Evolutionary conservation across 2,113 vertebrate genomes (phyloP).

Genomic region (Dicerorhinus sumatrensis): DNA sequence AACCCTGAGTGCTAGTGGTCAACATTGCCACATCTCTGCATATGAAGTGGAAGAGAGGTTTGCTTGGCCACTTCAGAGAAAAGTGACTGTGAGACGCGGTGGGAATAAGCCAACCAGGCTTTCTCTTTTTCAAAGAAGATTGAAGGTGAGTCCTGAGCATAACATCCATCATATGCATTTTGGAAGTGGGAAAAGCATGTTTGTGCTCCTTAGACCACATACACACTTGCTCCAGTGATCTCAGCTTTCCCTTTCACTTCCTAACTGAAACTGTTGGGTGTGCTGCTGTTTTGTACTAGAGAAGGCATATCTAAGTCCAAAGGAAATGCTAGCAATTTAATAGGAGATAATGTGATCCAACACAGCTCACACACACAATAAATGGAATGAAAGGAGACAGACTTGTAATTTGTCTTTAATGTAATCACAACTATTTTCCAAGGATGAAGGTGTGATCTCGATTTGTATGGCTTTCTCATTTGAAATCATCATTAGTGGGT

Average conservation of each 20-base stretch:
- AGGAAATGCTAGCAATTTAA: constrained; percentile 56
- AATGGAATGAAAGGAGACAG: constrained; percentile 65
- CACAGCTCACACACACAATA: constrained; percentile 34
- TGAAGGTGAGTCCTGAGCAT: not conserved
- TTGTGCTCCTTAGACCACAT: not conserved
- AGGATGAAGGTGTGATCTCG: constrained; percentile 68
- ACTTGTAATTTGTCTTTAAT: constrained; percentile 68
- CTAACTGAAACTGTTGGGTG: constrained; percentile 69
- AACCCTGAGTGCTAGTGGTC: not conserved
- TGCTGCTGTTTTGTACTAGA: constrained; percentile 75
- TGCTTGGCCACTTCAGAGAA: not conserved
- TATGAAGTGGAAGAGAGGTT: not conserved
- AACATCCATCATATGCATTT: not conserved
- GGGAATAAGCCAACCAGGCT: not conserved
- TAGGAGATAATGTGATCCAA: constrained; percentile 61
- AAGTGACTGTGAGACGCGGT: not conserved
- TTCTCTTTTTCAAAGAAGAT: not conserved
- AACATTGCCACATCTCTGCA: not conserved
- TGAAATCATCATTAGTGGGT: constrained; percentile 55
- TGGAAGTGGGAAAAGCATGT: not conserved
- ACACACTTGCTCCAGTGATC: not conserved
- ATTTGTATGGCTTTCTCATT: constrained; percentile 53
- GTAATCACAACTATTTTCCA: constrained; percentile 67
- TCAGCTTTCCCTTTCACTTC: constrained; percentile 61
- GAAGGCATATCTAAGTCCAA: constrained; percentile 1